These are phyloP conservation scores for Drosophila fungiperda DNA, from an alignment of 2,888 invertebrate genomes.

Conservation along the genomic window DNA sequence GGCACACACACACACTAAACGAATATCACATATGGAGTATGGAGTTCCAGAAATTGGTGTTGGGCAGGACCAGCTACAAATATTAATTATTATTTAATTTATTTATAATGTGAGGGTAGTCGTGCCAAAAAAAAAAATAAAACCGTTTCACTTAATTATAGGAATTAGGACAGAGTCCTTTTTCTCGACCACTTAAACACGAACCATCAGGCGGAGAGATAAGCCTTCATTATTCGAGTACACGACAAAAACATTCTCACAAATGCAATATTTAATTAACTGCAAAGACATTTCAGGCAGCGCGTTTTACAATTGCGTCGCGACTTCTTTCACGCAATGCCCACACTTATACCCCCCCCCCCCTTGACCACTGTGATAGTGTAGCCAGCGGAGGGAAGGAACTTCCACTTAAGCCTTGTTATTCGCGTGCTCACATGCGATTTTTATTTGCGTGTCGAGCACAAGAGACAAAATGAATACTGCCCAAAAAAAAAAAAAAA, in stretches of 20 bases:
- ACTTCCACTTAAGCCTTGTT: slow-evolving; percentile 63
- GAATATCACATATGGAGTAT: slow-evolving; percentile 4
- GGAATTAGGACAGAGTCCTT: slow-evolving; percentile 53
- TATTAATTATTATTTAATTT: slow-evolving; percentile 74
- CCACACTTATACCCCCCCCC: slow-evolving; percentile 9
- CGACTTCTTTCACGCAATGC: slow-evolving; percentile 67
- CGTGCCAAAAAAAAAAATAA: slow-evolving; percentile 9
- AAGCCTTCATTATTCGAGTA: slow-evolving; percentile 42
- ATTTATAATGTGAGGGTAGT: slow-evolving; percentile 48
- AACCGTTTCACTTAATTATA: slow-evolving; percentile 58
- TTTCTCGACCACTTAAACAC: slow-evolving; percentile 37
- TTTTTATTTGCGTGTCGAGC: slow-evolving; percentile 80
- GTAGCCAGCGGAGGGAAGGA: background rate
- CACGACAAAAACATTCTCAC: slow-evolving; percentile 28
- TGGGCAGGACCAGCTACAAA: slow-evolving; percentile 13
- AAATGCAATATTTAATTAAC: slow-evolving; percentile 74
- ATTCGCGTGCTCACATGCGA: slow-evolving; percentile 81
- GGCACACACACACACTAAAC: slow-evolving; percentile 15
- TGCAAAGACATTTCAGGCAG: slow-evolving; percentile 76
- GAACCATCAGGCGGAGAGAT: slow-evolving; percentile 31
- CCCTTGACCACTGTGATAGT: background rate
- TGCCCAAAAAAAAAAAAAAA: slow-evolving; percentile 54
- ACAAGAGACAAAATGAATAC: slow-evolving; percentile 51
- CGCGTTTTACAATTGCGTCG: slow-evolving; percentile 71
- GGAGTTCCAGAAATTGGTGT: background rate